Base-by-base conservation (phyloP, 2,888 invertebrate genomes). In the Drosophila hamatofila region DNA sequence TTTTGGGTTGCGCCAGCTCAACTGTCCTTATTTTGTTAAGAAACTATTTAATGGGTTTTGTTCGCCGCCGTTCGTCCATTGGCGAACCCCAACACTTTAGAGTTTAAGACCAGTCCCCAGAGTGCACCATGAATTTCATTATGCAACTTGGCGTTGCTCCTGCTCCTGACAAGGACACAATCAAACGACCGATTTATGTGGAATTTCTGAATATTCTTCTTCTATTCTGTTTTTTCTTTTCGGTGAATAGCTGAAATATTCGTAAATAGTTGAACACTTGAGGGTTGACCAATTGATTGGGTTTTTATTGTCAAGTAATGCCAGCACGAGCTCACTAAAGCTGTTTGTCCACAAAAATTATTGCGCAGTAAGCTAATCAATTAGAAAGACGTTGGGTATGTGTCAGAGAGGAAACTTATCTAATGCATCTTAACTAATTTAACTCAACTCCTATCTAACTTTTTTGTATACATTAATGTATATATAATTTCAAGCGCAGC, bases 31-130 rank as follows among this genome's bases (percentile, higher is more conserved):
- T 72, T 80, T 81, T 80, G 80, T 80, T 80, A 49, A 55, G 67
- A 69, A 80, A 80, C 80, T 80, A 80, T 75, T 80, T 80, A 80
- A 80, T 80, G 76, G 78, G 56, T 64, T 78, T 75, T 67, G 75
- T 65, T 52, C 33, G 60, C 64, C 48, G 58, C 61, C 68, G 66
- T 44, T 63, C 74, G 74, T 70, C 65, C 69, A 64, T 62, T 60
- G 74, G 55, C 57, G 12, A 55, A 39, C 57, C 51, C 54, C 21
- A 16, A 74, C 63, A 66, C 63, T 74, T 78, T 71, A 57, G 72
- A 71, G 67, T 68, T 80, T 73, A 71, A 65, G 71, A 61, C 67
- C 57, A 57, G 37, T 80, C 81, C 80, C 81, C 60, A 44, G 78
- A 72, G 81, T 69, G 70, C 57, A 64, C 56, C 78, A 69, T 73